Base-by-base conservation (phyloP, 2,888 invertebrate genomes). In the Nomada lathburiana region DNA sequence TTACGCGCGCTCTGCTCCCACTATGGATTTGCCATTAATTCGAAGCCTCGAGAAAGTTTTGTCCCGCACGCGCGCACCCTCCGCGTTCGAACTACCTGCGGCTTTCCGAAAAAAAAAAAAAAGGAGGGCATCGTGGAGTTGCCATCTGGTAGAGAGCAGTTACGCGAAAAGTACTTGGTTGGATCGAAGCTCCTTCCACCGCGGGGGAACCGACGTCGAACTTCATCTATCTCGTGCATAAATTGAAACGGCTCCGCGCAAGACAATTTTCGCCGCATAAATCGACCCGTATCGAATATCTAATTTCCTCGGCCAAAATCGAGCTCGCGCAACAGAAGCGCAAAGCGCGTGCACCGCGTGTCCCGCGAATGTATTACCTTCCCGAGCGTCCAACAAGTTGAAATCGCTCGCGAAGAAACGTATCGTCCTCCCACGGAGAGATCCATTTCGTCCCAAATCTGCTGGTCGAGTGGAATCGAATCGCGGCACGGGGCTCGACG, bases 11-110 rank as follows among this genome's bases (percentile, higher is more conserved):
- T 76, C 71, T 81, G 76, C 71, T 81, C 82, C 68, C 87, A 91
- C 92, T 92, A 92, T 92, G 92, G 92, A 92, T 92, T 92, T 92
- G 91, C 92, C 92, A 92, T 92, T 92, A 92, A 92, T 92, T 92
- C 90, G 85, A 90, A 87, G 79, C 78, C 83, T 84, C 36, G 91
- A 52, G 86, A 82, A 91, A 91, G 82, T 92, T 90, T 91, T 92
- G 92, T 89, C 92, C 85, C 52, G 29, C 75, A 74, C 78, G 81
- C 88, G 86, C 86, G 86, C 84, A 77, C 86, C 89, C 85, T 81
- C 78, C 85, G 64, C 86, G 71, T 81, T 85, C 53, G 76, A 89
- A 87, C 86, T 88, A 89, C 89, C 87, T 88, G 89, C 89, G 86
- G 86, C 84, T 88, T 88, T 88, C 73, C 74, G 57, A 77, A 84